phyloP scores from a whole-genome alignment of 2,113 vertebrate genomes.

The Meriones unguiculatus region DNA sequence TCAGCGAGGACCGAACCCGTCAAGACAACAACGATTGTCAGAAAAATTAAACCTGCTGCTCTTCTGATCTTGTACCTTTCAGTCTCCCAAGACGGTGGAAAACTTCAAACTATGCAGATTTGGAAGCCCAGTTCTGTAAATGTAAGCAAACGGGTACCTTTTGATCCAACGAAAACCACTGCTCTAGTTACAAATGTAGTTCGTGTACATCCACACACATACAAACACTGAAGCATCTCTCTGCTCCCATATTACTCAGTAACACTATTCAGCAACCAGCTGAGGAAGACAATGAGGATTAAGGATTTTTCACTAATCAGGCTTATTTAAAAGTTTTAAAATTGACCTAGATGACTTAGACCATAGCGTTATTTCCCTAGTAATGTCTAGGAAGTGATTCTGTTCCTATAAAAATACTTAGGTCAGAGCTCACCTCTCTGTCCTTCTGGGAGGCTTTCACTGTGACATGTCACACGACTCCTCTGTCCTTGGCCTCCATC shows the following conservation, averaged over 20 bases:
- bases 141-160: not conserved
- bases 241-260: not conserved
- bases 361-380: not conserved
- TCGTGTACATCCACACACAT: too few species aligned
- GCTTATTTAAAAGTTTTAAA: not conserved
- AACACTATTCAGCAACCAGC: not conserved
- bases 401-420: not conserved
- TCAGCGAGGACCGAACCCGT: not conserved
- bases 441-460: not conserved
- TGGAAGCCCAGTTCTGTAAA: not conserved
- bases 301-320: not conserved
- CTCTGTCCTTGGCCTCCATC: not conserved
- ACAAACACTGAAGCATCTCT: not conserved
- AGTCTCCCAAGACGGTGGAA: not conserved
- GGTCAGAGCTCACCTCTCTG: not conserved
- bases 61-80: not conserved
- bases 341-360: conserved; percentile 14
- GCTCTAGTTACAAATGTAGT: not conserved
- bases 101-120: not conserved
- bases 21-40: not conserved
- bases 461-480: not conserved
- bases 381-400: not conserved
- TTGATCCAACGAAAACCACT: not conserved
- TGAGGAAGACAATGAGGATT: rapidly evolving
- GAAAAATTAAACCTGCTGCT: not conserved